A percentile compares a stretch with the other conserved stretches of the same genome.
Conservation (phyloP, 2,888 invertebrate genomes). For the Sarcophaga variegata region DNA sequence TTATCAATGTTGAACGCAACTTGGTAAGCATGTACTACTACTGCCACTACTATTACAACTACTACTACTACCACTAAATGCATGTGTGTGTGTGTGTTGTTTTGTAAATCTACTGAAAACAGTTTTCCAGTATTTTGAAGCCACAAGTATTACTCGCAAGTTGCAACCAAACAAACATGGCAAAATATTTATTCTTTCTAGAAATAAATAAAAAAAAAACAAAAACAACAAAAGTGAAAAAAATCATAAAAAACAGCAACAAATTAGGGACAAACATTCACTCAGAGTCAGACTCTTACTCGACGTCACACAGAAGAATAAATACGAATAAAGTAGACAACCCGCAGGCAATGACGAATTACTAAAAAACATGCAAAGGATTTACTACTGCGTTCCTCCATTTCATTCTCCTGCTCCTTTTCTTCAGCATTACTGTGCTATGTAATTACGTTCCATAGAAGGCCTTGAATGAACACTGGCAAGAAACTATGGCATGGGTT, state of each 20-base stretch:
- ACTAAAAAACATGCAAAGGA: conserved; percentile 78
- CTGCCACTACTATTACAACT: too few relatives aligned
- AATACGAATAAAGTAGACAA: conserved; percentile 76
- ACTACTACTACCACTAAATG: too few relatives aligned
- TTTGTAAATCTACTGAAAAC: conserved; percentile 7
- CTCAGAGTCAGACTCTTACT: neutral
- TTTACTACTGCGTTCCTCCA: conserved; percentile 10
- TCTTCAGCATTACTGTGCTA: conserved; percentile 6
- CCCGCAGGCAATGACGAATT: conserved; percentile 81
- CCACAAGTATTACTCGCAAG: neutral
- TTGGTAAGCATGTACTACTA: neutral
- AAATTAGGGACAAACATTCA: conserved; percentile 56
- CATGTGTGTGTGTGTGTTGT: conserved; percentile 7
- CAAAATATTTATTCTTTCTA: conserved; percentile 55
- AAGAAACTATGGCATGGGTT: neutral
- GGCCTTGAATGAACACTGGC: conserved; percentile 10
- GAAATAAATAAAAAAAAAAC: conserved; percentile 37
- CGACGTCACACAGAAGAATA: conserved; percentile 14
- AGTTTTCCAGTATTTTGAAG: neutral
- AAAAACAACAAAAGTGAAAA: neutral
- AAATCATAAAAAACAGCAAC: conserved; percentile 2
- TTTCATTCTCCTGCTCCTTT: neutral
- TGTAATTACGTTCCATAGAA: conserved; percentile 12
- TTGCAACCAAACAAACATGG: conserved; percentile 30
- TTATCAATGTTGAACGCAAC: conserved; percentile 54